Evolutionary conservation across 1,140 invertebrate genomes (phyloP).

Genomic region (Drosophila malerkotliana): DNA sequence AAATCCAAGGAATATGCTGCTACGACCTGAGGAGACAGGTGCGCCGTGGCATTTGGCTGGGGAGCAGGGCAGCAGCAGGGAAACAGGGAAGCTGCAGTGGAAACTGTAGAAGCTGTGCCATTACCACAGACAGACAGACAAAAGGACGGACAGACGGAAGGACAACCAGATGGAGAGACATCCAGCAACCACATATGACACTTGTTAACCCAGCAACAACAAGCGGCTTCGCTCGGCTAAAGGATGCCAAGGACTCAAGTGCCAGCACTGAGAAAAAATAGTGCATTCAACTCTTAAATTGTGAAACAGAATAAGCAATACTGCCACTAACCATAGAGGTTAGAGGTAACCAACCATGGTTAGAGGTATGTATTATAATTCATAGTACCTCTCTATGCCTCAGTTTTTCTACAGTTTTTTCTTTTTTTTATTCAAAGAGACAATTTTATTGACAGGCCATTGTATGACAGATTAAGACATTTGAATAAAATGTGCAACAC

Average conservation of each 20-base stretch:
- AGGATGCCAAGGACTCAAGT: slow-evolving; percentile 7
- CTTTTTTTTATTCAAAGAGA: no score
- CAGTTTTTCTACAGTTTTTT: no score
- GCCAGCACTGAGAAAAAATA: not conserved
- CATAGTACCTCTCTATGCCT: no score
- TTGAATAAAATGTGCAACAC: no score
- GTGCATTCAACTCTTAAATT: no score
- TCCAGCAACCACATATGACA: slow-evolving; percentile 72
- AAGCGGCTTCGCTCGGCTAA: slow-evolving; percentile 24
- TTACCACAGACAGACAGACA: slow-evolving; percentile 37
- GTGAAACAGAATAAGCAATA: no score
- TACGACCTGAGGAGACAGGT: slow-evolving; percentile 41
- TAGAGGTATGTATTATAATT: no score
- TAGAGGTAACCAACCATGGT: no score
- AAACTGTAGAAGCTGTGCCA: slow-evolving; percentile 26
- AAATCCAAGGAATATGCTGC: slow-evolving; percentile 65
- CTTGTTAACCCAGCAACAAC: slow-evolving; percentile 74
- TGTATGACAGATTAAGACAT: no score
- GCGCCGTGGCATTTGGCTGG: slow-evolving; percentile 2
- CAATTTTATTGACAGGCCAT: no score
- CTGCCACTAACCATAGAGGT: no score
- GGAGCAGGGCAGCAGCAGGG: not conserved
- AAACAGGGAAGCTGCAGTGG: not conserved
- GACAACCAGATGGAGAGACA: slow-evolving; percentile 43
- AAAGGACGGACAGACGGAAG: not conserved